A percentile compares a stretch with the other conserved stretches of the same genome.
These are phyloP conservation scores for Tarsius wallacei DNA, from an alignment of 2,797 vertebrate genomes.

Conservation along the genomic window DNA sequence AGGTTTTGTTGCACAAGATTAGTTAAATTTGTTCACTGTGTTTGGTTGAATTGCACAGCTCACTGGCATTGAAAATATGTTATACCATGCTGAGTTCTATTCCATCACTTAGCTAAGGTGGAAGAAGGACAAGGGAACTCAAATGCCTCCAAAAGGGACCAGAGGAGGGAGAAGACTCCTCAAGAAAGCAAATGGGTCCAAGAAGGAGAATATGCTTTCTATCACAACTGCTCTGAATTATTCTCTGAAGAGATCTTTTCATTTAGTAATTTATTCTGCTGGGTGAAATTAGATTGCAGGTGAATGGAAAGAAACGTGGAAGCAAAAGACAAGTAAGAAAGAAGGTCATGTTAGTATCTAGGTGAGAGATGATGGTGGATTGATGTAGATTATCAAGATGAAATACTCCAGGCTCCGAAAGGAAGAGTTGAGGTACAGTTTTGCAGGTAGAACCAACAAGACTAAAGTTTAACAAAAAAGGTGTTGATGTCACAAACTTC, in stretches of 20 bases:
- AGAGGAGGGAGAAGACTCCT: neutral
- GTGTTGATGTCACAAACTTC: neutral
- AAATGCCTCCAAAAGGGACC: neutral
- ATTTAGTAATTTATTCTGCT: neutral
- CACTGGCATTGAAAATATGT: neutral
- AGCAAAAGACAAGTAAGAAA: neutral
- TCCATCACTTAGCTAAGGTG: neutral
- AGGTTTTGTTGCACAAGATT: neutral
- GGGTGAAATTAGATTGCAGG: neutral
- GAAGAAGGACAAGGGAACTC: neutral
- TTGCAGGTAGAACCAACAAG: neutral
- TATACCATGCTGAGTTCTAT: neutral
- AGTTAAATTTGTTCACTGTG: neutral
- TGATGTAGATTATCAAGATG: neutral
- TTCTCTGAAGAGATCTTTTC: neutral
- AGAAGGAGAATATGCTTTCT: neutral
- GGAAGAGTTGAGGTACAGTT: neutral
- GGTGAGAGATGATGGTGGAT: neutral
- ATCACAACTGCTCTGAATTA: neutral
- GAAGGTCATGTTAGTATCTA: neutral
- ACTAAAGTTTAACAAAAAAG: neutral
- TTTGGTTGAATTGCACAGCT: neutral
- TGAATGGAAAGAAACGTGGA: neutral
- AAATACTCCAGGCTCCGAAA: neutral
- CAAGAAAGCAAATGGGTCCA: neutral